phyloP scores from a whole-genome alignment of 2,888 invertebrate species.

The Anorthoa munda region DNA sequence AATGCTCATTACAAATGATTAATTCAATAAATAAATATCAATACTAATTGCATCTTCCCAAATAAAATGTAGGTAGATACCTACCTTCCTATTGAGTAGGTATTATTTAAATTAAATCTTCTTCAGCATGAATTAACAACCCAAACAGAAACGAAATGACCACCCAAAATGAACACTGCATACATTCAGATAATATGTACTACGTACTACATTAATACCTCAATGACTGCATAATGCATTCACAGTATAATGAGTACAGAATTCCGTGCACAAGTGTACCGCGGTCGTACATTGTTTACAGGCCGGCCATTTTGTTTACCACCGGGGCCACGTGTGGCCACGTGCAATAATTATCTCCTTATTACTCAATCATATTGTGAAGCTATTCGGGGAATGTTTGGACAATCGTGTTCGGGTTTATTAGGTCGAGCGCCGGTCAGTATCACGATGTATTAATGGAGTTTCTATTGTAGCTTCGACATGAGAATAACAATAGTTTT shows the following conservation, averaged over 20 bases:
- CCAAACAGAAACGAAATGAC: background rate
- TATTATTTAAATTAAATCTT: too few relatives aligned
- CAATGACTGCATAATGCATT: conserved; percentile 16
- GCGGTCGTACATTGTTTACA: conserved; percentile 67
- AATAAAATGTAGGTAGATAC: too few relatives aligned
- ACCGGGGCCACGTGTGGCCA: conserved; percentile 81
- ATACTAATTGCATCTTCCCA: too few relatives aligned
- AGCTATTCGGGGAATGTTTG: conserved; percentile 81
- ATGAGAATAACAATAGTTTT: conserved; percentile 21
- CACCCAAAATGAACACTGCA: background rate
- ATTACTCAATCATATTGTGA: conserved; percentile 86
- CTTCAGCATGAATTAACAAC: background rate
- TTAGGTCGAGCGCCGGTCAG: conserved; percentile 72
- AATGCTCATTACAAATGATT: too few relatives aligned
- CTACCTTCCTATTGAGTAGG: too few relatives aligned
- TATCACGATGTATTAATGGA: conserved; percentile 52
- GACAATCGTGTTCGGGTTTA: conserved; percentile 71
- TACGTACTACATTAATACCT: too few relatives aligned
- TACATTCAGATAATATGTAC: too few relatives aligned
- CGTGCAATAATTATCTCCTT: conserved; percentile 82
- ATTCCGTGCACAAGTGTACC: conserved; percentile 51
- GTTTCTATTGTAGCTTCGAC: conserved; percentile 50
- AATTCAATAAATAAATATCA: too few relatives aligned
- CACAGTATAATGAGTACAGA: conserved; percentile 14
- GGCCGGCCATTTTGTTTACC: conserved; percentile 72